A percentile compares a stretch with the other conserved stretches of the same genome.
Evolutionary conservation across 2,797 vertebrate species (phyloP).

Genomic region (Eremophila alpestris): DNA sequence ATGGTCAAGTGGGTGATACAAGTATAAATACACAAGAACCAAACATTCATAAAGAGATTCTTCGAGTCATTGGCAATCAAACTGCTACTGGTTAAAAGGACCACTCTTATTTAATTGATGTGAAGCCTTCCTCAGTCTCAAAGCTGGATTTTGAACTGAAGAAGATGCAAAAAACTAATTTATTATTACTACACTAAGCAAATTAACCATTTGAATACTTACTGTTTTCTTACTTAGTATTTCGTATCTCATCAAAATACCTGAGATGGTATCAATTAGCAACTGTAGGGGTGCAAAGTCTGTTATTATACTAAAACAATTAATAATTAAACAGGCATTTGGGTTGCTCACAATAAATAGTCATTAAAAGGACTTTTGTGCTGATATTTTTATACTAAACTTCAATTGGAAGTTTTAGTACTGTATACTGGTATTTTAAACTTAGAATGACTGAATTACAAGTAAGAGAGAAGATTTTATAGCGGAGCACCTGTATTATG

Average conservation of each 20-base stretch:
- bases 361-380: slow-evolving; percentile 78
- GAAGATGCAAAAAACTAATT: slow-evolving; percentile 77
- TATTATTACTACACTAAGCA: slow-evolving; percentile 78
- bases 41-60: slow-evolving; percentile 88
- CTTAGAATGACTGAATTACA: slow-evolving; percentile 55
- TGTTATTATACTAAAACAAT: slow-evolving; percentile 71
- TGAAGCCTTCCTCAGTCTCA: slow-evolving; percentile 81
- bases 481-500: slow-evolving; percentile 54
- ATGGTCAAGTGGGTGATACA: slow-evolving; percentile 89
- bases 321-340: slow-evolving; percentile 72
- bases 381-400: slow-evolving; percentile 82
- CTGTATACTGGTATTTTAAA: slow-evolving; percentile 73
- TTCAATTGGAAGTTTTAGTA: slow-evolving; percentile 74
- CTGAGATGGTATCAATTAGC: slow-evolving; percentile 71
- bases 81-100: slow-evolving; percentile 88
- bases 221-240: slow-evolving; percentile 79
- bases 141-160: slow-evolving; percentile 89
- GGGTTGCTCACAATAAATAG: slow-evolving; percentile 78
- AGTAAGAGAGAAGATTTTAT: slow-evolving; percentile 61
- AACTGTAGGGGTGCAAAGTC: slow-evolving; percentile 72
- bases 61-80: slow-evolving; percentile 91
- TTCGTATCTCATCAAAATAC: slow-evolving; percentile 77
- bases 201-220: slow-evolving; percentile 81
- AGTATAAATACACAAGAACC: slow-evolving; percentile 91
- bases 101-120: slow-evolving; percentile 61